Conservation (phyloP, 2,888 invertebrate species). For the Acleris emargana region DNA sequence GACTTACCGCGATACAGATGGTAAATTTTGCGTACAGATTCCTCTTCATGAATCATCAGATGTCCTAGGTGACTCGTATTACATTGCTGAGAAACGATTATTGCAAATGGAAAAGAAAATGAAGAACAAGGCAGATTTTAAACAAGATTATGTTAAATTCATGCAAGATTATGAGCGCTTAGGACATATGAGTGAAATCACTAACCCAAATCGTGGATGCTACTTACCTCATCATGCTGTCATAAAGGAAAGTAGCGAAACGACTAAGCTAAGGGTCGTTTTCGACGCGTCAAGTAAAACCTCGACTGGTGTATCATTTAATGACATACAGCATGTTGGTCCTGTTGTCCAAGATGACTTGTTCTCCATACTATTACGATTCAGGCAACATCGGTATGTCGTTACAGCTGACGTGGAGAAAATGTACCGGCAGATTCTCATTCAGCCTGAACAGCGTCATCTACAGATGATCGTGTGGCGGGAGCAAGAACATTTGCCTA, state of each 20-base stretch:
- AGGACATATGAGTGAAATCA: conserved; percentile 11
- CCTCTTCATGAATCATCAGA: conserved; percentile 1
- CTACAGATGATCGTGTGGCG: conserved; percentile 37
- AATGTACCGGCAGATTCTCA: conserved; percentile 34
- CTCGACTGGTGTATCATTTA: conserved; percentile 1
- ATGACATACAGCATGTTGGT: conserved; percentile 9
- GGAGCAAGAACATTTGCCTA: conserved; percentile 5
- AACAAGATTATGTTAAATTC: conserved; percentile 4
- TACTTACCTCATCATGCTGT: background rate
- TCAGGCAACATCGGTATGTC: conserved; percentile 26
- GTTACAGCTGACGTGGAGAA: conserved; percentile 31
- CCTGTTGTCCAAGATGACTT: conserved; percentile 11
- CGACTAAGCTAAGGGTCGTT: background rate
- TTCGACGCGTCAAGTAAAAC: conserved; percentile 3
- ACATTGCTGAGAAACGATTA: conserved; percentile 1
- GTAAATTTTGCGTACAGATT: background rate
- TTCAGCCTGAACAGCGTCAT: conserved; percentile 25
- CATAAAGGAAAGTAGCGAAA: background rate
- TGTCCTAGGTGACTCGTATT: conserved; percentile 10
- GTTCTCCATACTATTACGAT: conserved; percentile 41
- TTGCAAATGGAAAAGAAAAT: background rate
- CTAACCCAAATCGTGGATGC: background rate
- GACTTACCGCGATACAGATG: background rate
- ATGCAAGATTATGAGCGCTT: conserved; percentile 11
- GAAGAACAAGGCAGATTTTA: background rate